Conservation (phyloP, 2,888 invertebrate genomes). For the Tethea ocularis region DNA sequence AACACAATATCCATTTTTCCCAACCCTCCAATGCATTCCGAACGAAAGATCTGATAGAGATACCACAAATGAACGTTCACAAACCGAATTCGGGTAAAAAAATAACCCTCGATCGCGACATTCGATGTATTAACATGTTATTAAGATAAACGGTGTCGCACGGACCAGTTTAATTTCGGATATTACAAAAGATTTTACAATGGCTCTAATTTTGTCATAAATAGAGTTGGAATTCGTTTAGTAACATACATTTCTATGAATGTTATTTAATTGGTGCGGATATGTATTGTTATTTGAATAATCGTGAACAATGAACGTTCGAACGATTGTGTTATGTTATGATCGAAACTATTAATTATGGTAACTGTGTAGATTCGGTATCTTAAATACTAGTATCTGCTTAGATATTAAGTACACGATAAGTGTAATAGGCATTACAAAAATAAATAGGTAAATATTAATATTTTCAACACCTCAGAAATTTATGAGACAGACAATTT, state of each 20-base stretch:
- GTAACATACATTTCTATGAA: slow-evolving; percentile 11
- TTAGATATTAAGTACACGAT: too few species aligned
- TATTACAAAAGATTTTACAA: slow-evolving; percentile 52
- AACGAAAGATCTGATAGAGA: slow-evolving; percentile 57
- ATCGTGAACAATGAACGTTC: slow-evolving; percentile 41
- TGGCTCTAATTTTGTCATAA: slow-evolving; percentile 14
- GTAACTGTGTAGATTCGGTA: slow-evolving; percentile 14
- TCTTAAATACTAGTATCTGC: not conserved
- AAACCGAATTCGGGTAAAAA: slow-evolving; percentile 50
- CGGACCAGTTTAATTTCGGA: slow-evolving; percentile 37
- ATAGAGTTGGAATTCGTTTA: slow-evolving; percentile 17
- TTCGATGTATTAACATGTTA: slow-evolving; percentile 64
- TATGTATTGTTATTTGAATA: slow-evolving; percentile 34
- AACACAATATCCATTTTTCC: too few species aligned
- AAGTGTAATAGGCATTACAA: too few species aligned
- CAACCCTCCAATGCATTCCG: slow-evolving; percentile 33
- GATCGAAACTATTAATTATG: slow-evolving; percentile 40
- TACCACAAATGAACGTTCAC: slow-evolving; percentile 58
- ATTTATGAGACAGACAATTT: too few species aligned
- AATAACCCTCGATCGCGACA: slow-evolving; percentile 39
- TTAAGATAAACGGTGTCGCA: slow-evolving; percentile 70
- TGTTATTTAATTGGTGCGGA: slow-evolving; percentile 36
- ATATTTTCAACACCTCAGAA: too few species aligned
- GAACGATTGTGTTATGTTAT: slow-evolving; percentile 33
- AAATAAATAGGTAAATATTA: too few species aligned